Evolutionary conservation across 1,140 invertebrate species (phyloP), one percentile per base, ranked within the genome.

Genomic region (Lamellibrachia luymesi): DNA sequence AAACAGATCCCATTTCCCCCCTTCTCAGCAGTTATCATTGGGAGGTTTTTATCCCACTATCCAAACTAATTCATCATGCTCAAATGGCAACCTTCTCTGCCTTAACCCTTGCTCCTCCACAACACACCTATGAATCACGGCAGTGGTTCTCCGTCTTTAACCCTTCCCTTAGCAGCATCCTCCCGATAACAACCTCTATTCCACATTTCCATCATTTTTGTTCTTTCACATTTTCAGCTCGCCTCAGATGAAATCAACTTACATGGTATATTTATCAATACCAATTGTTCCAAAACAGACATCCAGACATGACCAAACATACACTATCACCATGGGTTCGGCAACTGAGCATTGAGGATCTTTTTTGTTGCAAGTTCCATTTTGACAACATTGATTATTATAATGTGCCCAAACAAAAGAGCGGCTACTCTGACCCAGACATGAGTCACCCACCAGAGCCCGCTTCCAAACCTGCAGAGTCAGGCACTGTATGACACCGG

Each of bases 331-430:
- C 25, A 22, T 4, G 64, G 64, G 17, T 80, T 17, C 64, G 25
- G 64, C 64, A 80, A 17, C 64, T 80, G 64, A 80, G 13, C 64
- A 17, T 22, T 17, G 4, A 10, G 13, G 25, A 22, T 22, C 64
- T 80, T 80, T 80, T 80, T 80, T 38, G 38, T 22, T 80, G 64
- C 64, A 10, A 80, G 64, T 80, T 80, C 64, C 64, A 80, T 80
- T 80, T 80, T 80, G 13, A 80, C 64, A 80, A 80, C 64, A 80
- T 80, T 80, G 64, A 80, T 80, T 80, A 80, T 80, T 80, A 80
- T 80, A 80, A 80, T 80, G 64, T 22, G 64, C 17, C 64, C 64
- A 80, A 80, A 80, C 64, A 80, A 80, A 80, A 80, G 64, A 80
- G 64, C 25, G 17, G 64, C 6, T 80, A 80, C 64, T 80, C 13